Percentiles rank a stretch among this genome's conserved stretches.
Conservation (phyloP, 2,797 vertebrate genomes). For the Orientallactaga sibirica region DNA sequence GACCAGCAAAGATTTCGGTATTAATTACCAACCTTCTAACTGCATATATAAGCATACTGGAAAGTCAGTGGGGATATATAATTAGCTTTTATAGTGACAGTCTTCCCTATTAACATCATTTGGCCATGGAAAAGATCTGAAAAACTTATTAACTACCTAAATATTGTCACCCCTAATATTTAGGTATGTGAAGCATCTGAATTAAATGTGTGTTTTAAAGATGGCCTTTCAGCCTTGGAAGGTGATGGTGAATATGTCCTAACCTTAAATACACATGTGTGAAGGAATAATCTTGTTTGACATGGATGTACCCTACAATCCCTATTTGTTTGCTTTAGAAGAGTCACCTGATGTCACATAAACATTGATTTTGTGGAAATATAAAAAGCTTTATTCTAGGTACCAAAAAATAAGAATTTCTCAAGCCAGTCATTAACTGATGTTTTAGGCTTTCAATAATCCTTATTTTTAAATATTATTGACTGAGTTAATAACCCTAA, state of each 20-base stretch:
- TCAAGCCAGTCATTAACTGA: background rate
- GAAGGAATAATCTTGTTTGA: slow-evolving; percentile 42
- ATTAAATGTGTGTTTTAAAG: slow-evolving; percentile 26
- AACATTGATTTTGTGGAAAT: slow-evolving; percentile 41
- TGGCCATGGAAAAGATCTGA: slow-evolving; percentile 55
- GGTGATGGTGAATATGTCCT: background rate
- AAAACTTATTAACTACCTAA: slow-evolving; percentile 26
- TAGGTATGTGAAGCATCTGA: slow-evolving; percentile 18
- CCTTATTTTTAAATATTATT: background rate
- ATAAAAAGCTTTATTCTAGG: background rate
- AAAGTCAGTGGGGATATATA: background rate
- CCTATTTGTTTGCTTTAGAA: slow-evolving; percentile 34
- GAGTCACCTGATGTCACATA: background rate
- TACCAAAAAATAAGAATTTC: slow-evolving; percentile 8
- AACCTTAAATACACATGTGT: background rate
- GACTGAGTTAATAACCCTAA: background rate
- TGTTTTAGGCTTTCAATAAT: slow-evolving; percentile 18
- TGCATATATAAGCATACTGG: slow-evolving; percentile 30
- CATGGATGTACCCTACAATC: background rate
- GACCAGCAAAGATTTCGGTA: slow-evolving; percentile 32
- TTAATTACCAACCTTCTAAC: background rate
- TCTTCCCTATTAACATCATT: slow-evolving; percentile 51
- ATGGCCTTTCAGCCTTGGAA: background rate
- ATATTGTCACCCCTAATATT: slow-evolving; percentile 40
- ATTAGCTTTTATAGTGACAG: background rate